Conservation (phyloP, 37 sponge, comb jelly and placozoan genomes). For the Aplysina aerophoba region DNA sequence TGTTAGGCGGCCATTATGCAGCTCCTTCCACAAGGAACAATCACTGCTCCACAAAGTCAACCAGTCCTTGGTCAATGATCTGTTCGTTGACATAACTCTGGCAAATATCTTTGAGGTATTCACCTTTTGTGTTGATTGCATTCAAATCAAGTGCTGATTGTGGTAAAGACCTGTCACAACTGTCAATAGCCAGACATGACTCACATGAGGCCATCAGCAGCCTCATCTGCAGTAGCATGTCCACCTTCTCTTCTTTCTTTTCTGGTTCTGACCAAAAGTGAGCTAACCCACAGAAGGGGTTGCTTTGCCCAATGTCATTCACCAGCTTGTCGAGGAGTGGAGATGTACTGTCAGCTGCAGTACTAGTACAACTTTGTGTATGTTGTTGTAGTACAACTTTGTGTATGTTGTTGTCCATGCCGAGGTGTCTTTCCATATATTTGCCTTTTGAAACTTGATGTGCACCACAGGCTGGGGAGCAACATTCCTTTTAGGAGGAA, state of each 20-base stretch:
- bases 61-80: background rate
- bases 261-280: background rate
- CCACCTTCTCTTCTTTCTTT: background rate
- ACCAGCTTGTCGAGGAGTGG: background rate
- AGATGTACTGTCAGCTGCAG: background rate
- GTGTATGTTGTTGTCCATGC: no score
- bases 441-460: background rate
- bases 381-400: no score
- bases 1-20: conserved; percentile 7
- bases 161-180: background rate
- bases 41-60: background rate
- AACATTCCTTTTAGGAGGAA: conserved; percentile 4
- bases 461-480: background rate
- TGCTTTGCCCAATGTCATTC: no score
- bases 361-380: no score
- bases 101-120: conserved; percentile 5
- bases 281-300: conserved; percentile 8
- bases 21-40: background rate
- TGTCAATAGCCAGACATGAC: background rate
- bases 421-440: no score
- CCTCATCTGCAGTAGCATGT: conserved; percentile 3
- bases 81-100: background rate
- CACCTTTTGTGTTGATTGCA: conserved; percentile 9
- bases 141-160: conserved; percentile 19
- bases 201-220: background rate